Evolutionary conservation across 2,888 invertebrate genomes (phyloP), one percentile per base, ranked within the genome.

Genomic region (Adela reaumurella): DNA sequence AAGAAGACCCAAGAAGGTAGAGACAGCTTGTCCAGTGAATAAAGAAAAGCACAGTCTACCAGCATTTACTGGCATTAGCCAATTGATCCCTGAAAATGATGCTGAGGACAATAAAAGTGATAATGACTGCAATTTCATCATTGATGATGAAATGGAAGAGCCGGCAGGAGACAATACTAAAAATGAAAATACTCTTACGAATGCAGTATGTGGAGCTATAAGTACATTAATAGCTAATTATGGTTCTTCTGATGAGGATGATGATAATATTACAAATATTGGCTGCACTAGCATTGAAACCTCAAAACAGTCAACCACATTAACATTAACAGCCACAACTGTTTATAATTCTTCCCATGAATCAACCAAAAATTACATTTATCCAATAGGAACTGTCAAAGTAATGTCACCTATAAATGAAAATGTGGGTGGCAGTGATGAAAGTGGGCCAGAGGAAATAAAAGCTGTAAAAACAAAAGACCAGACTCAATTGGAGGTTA

Each of bases 201-300:
- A 67, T 51, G 51, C 56, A 20, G 60, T 83, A 8, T 84, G 82
- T 62, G 80, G 76, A 55, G 83, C 84, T 14, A 62, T 86, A 52
- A 77, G 80, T 44, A 74, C 76, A 49, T 65, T 86, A 19, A 82
- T 85, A 58, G 74, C 76, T 57, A 77, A 82, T 49, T 86, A 85
- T 68, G 74, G 66, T 45, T 76, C 78, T 50, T 81, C 83, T 51
- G 82, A 81, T 60, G 81, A 81, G 48, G 63, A 65, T 46, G 57
- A 58, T 16, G n/a, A 45, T 11, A 24, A 14, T 11, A 46, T 14
- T 46, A 46, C 24, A 24, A 24, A 24, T 24, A 24, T 6, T 24
- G 4, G 5, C 24, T 24, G 24, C 8, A 24, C 24, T 8, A n/a
- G n/a, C n/a, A n/a, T n/a, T n/a, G n/a, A n/a, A n/a, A n/a, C n/a